Evolutionary conservation across 2,888 invertebrate species (phyloP), one percentile per base, ranked within the genome.

Genomic region (Andrena trimmerana): DNA sequence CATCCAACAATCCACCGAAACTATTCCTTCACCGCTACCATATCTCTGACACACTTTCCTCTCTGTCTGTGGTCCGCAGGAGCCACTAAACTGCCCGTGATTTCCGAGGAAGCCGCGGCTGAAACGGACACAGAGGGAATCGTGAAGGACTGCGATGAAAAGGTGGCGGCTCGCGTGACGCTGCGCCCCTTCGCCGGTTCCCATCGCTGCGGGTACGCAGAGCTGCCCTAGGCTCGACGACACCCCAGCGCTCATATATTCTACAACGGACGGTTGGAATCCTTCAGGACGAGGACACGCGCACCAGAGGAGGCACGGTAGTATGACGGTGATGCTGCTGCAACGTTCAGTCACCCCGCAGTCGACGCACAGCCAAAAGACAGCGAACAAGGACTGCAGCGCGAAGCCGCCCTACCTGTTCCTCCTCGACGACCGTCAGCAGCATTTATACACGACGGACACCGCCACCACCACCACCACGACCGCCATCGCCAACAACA

Each of bases 321-420:
- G 94, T 92, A 94, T 94, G 94, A 94, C 94, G 93, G 94, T 94
- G 92, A 94, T 94, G 94, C 93, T 94, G 93, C 93, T 94, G 92
- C 94, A 94, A 94, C 94, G 93, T 92, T 93, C 93, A 90, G 91
- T 92, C 91, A 93, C 93, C 91, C 92, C 93, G 90, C 94, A 94
- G 90, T 92, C 93, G 90, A 93, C 93, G 91, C 92, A 92, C 88
- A 92, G 90, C 91, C 92, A 92, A 88, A 93, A 93, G 88, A 91
- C 89, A 91, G 90, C 89, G 90, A 92, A 93, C 84, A 92, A 90
- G 85, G 91, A 91, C 89, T 90, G 89, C 86, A 92, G 88, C 86
- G 81, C 86, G 78, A 89, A 89, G 83, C 91, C 91, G 86, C 92
- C 93, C 73, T 92, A 92, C 83, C 79, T 93, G 54, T 93, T 93